Conservation (phyloP, 2,113 vertebrate species). For the Dunckerocampus dactyliophorus region DNA sequence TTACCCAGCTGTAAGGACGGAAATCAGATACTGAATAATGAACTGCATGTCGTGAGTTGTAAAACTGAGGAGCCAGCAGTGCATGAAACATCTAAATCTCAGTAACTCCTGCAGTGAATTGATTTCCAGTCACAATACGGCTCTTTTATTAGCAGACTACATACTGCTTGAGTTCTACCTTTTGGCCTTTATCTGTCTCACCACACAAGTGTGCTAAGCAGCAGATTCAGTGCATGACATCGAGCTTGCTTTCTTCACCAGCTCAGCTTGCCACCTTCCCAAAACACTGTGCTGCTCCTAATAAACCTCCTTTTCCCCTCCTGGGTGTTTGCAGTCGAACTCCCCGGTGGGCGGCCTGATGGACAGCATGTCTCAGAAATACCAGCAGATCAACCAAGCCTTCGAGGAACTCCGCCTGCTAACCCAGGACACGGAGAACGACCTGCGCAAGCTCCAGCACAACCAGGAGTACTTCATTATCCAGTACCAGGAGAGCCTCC, state of each 20-base stretch:
- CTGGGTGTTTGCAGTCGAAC: conserved; percentile 75
- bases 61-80: conserved; percentile 43
- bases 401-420: conserved; percentile 92
- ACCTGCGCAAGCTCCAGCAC: conserved; percentile 93
- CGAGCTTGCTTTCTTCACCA: not conserved
- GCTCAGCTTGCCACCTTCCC: not conserved
- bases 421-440: conserved; percentile 90
- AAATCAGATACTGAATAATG: conserved; percentile 27
- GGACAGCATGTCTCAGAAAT: conserved; percentile 96
- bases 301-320: not conserved
- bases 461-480: conserved; percentile 98
- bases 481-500: conserved; percentile 96
- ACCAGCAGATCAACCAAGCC: conserved; percentile 94
- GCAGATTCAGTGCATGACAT: conserved; percentile 1
- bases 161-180: conserved; percentile 43
- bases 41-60: conserved; percentile 34
- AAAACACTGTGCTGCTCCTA: not conserved
- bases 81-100: conserved; percentile 52
- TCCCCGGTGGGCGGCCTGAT: conserved; percentile 82
- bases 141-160: conserved; percentile 46
- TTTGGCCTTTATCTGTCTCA: conserved; percentile 23
- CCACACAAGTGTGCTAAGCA: no score
- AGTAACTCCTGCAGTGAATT: conserved; percentile 52
- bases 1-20: conserved; percentile 2
- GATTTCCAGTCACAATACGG: conserved; percentile 59